Evolutionary conservation across 2,797 vertebrate genomes (phyloP), one percentile per base, ranked within the genome.

Genomic region (Arvicola amphibius): DNA sequence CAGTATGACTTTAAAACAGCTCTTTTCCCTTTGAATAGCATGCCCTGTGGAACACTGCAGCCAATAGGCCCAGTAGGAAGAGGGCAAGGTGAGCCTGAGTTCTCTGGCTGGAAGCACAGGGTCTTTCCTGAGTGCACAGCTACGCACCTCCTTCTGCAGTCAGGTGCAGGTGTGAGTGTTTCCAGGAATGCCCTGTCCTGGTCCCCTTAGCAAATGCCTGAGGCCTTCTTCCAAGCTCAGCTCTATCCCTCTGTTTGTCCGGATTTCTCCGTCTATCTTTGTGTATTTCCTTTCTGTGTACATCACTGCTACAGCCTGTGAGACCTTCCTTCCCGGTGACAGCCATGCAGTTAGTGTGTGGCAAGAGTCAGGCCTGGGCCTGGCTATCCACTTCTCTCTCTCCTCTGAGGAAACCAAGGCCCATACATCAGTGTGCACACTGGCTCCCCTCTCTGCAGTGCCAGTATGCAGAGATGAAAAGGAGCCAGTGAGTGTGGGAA

Each of bases 381-480:
- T 78, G 56, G 74, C 13, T 63, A 3, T 29, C 32, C 59, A 29
- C 61, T 71, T 4, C 8, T 93, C 83, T 88, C 56, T 95, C 43
- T 94, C 43, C 32, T 92, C 17, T 65, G 61, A 65, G 86, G 74
- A n/a, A 48, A 29, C 37, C 96, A 19, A 56, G 59, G 51, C 69
- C 63, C 85, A 89, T 63, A 81, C 0, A 34, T 69, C 14, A 90
- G 76, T 63, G 77, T 74, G 67, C 69, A 23, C 86, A 59, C 5
- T 74, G 78, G 59, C 40, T 94, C 91, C 91, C 34, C 83, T 71
- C 74, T 74, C 87, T 71, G 27, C 53, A 94, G 59, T 40, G 27
- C 51, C 2, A 67, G 17, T n/a, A 53, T 6, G 23, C 12, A 77
- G 32, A 94, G 92, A 83, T 53, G 56, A 53, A 59, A 12, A 69